Evolutionary conservation across 2,888 invertebrate genomes (phyloP), one percentile per base, ranked within the genome.

Genomic region (Leucophora obtusa): DNA sequence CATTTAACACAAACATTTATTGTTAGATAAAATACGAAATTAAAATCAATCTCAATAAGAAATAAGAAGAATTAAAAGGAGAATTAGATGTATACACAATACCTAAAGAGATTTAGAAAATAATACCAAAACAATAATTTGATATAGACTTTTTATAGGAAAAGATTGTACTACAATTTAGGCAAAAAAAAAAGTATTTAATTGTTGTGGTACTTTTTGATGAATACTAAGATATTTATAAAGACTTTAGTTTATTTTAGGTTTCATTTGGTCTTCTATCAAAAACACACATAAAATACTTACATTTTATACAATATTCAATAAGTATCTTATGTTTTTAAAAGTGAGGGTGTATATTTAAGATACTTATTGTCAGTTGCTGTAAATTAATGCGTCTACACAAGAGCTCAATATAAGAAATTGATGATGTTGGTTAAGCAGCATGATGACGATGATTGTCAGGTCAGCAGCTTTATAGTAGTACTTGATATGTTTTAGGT

Each of bases 361-460:
- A 77, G 70, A 81, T 59, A 74, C 81, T 81, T 77, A 81, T 74
- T 74, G 60, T 33, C 81, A 74, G 73, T 73, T 50, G 59, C 69
- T 60, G 35, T 69, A 81, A 76, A 81, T 77, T 70, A 81, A 73
- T 77, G 77, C 81, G 18, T 51, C 70, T 54, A 60, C 69, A 77
- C 50, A 62, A 63, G 62, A 75, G 58, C 70, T 66, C 28, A 56
- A 60, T 38, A 47, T 33, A 60, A 28, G 14, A 43, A 21, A 54
- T 28, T 21, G 21, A 51, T 38, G 43, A 54, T 17, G 18, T 28
- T 28, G 28, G 28, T 28, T 28, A 3, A 28, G 7, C 28, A 28
- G 3, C 1, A 43, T 47, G 56, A 66, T 63, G 38, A 70, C 38
- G 15, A 68, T 77, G 77, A 73, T 77, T 81, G 77, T 77, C 77